Percentiles rank a stretch among this genome's conserved stretches.
Evolutionary conservation across 2,888 invertebrate species (phyloP).

Genomic region (Periphyllus acericola): DNA sequence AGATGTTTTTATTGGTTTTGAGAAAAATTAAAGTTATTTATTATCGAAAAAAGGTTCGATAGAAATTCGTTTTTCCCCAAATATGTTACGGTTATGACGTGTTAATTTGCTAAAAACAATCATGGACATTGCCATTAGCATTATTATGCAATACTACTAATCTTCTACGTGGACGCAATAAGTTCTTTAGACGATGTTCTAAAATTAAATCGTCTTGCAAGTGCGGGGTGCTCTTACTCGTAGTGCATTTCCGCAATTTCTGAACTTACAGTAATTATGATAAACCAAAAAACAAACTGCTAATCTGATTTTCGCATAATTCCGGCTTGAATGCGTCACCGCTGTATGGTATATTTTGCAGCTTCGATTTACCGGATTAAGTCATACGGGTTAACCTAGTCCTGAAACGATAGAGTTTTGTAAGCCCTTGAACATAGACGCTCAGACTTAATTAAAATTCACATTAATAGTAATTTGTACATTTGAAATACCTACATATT

Average conservation of each 20-base stretch:
- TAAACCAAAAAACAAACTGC: background rate
- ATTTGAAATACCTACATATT: background rate
- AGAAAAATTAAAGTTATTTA: no score
- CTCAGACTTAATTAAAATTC: slow-evolving; percentile 23
- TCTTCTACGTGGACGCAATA: background rate
- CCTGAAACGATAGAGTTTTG: slow-evolving; percentile 29
- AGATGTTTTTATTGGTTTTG: no score
- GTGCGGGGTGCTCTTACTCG: background rate
- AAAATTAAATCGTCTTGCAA: background rate
- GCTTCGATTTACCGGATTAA: background rate
- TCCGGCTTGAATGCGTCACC: background rate
- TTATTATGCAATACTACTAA: background rate
- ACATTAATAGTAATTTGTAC: background rate
- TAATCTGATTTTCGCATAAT: background rate
- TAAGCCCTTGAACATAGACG: background rate
- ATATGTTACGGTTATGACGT: no score
- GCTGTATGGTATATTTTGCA: background rate
- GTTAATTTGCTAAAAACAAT: no score
- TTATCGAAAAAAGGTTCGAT: no score
- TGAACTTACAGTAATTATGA: background rate
- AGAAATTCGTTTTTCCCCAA: no score
- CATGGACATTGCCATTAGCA: no score
- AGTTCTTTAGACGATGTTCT: background rate
- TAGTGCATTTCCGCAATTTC: background rate
- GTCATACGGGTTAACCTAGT: background rate